Percentiles rank a stretch among this genome's conserved stretches.
phyloP scores from a whole-genome alignment of 2,797 vertebrate genomes.

The Margarornis squamiger region DNA sequence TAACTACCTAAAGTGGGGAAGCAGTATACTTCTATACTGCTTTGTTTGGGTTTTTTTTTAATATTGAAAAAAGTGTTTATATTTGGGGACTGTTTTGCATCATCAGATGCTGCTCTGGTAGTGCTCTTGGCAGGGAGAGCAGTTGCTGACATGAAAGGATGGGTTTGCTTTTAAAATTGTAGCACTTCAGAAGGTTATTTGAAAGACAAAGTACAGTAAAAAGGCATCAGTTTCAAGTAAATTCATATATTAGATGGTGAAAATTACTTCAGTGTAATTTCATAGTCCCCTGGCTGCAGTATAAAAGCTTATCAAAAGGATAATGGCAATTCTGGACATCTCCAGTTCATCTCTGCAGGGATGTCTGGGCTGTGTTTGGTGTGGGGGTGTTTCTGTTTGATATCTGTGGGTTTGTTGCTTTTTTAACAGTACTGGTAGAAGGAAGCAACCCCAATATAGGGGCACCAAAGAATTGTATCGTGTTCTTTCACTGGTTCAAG shows the following conservation, averaged over 20 bases:
- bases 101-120: neutral
- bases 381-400: neutral
- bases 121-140: neutral
- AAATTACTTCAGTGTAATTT: neutral
- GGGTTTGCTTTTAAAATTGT: neutral
- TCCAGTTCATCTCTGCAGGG: neutral
- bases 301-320: neutral
- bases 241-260: neutral
- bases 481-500: neutral
- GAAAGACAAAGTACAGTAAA: neutral
- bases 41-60: neutral
- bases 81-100: neutral
- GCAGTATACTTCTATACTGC: neutral
- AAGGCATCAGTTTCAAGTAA: neutral
- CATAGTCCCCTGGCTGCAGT: neutral
- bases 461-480: neutral
- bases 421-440: neutral
- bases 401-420: neutral
- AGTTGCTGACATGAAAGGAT: neutral
- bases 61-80: neutral
- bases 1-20: neutral
- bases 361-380: neutral
- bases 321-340: neutral
- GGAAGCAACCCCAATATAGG: accelerated
- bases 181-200: neutral